Base-by-base conservation (phyloP, 2,888 invertebrate species). In the Anticlea derivata region DNA sequence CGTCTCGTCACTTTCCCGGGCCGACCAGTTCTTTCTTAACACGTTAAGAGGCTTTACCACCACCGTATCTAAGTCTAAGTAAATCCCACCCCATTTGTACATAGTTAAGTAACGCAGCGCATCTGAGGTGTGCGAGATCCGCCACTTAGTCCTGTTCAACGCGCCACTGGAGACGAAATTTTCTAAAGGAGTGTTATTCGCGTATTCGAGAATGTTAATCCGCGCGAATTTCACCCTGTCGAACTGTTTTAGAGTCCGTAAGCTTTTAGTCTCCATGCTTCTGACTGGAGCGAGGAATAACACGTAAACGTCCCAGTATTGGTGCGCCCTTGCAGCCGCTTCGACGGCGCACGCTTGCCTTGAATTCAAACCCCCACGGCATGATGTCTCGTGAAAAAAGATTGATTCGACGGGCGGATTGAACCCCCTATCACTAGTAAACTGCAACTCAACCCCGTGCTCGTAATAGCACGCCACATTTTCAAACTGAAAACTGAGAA, bases 81-180 rank as follows among this genome's bases (percentile, higher is more conserved):
- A 96, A 39, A 95, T 93, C 0, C 96, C 96, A 5, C 95, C 95
- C 76, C 92, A 96, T 67, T 94, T 95, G 91, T 94, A 95, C 5
- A 96, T 78, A 0, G 94, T 93, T 40, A 94, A 68, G 65, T 92
- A 94, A 60, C 95, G 81, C n/a, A 95, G 77, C 1, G 94, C 85
- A 66, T 95, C 95, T 35, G 94, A 93, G 34, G 93, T 92, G 64
- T 94, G 94, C 13, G 66, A 91, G 0, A 94, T 93, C 1, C 92
- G 92, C 73, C 92, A 94, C n/a, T 73, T 74, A 1, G 73, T 81
- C 33, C 71, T 79, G 38, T 87, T 90, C 6, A 94, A 69, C 0
- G 77, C 73, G 0, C 91, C 91, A 7, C 78, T 82, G 0, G 64
- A 65, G 50, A 92, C 92, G 75, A 93, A 86, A 0, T 82, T 59